Evolutionary conservation across 2,888 invertebrate species (phyloP), one percentile per base, ranked within the genome.

Genomic region (Drosophila flavopinicola): DNA sequence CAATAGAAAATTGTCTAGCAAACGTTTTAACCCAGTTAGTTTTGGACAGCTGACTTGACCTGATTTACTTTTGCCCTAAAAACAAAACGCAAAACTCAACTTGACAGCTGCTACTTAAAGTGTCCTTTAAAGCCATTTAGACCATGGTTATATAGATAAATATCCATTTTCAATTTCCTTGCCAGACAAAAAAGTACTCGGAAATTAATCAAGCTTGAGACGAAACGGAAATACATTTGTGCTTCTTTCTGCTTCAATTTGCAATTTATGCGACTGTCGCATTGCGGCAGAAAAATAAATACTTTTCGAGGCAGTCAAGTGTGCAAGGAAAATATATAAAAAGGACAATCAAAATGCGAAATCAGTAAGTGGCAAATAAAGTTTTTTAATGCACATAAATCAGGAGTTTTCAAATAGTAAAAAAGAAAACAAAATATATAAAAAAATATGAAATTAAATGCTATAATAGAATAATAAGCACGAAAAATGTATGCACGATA

Each of bases 91-190:
- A n/a, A n/a, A 27, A 52, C 41, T 42, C 29, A 35, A 44, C 1
- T 25, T 35, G 54, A 53, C 53, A 49, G 60, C 17, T 41, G 58
- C 17, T 3, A 6, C 33, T 38, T 53, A 30, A 66, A 33, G 30
- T 17, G 11, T 0, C 6, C 11, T 32, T 7, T 35, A 41, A 2
- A 33, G 17, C 3, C 11, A 49, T 41, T 41, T 20, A 24, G 61
- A 49, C 13, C 53, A 29, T 39, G 47, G 10, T 13, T n/a, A 24
- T 38, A 13, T 30, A 39, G 41, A 51, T 51, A 20, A 29, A 47
- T 51, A 70, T 66, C 42, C 27, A 54, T 64, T 64, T 74, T 58
- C 75, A 74, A 71, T 71, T 74, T 71, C 75, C 75, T 68, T 42
- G 39, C 35, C 66, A 41, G 33, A 54, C 42, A 56, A 52, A 20